phyloP scores from a whole-genome alignment of 2,113 vertebrate genomes.

The Pagrus major region DNA sequence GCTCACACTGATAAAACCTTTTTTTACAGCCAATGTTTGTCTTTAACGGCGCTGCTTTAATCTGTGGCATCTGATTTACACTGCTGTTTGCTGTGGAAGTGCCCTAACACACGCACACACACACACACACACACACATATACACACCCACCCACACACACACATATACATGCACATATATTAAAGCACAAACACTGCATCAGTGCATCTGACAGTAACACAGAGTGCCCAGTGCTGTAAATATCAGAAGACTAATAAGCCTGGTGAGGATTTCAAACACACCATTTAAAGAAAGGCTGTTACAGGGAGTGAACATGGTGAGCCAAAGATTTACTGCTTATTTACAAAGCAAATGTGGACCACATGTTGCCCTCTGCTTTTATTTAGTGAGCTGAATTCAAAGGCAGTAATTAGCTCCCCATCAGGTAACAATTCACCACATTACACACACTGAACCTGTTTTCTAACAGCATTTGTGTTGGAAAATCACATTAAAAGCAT shows the following conservation, averaged over 20 bases:
- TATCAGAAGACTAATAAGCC: constrained; percentile 12
- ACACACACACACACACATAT: constrained; percentile 10
- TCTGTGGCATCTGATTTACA: constrained; percentile 33
- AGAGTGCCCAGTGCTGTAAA: constrained; percentile 20
- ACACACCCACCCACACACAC: constrained; percentile 5
- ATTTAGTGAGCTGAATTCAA: constrained; percentile 43
- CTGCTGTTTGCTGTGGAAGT: constrained; percentile 26
- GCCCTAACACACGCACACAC: constrained; percentile 1
- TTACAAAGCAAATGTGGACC: constrained; percentile 45
- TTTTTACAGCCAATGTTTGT: constrained; percentile 11
- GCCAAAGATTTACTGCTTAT: constrained; percentile 43
- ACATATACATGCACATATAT: constrained; percentile 1
- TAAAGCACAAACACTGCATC: background rate
- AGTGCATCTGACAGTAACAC: constrained; percentile 17
- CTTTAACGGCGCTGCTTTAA: too few species aligned
- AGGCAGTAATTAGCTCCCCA: constrained; percentile 46
- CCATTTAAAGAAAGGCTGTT: constrained; percentile 18
- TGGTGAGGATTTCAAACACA: constrained; percentile 49
- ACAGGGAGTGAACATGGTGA: constrained; percentile 13
- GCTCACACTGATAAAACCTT: constrained; percentile 7
- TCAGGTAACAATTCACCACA: constrained; percentile 38
- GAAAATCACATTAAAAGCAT: constrained; percentile 10
- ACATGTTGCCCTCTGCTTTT: constrained; percentile 51
- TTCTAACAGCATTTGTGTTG: constrained; percentile 16
- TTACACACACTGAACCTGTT: constrained; percentile 17